Conservation (phyloP, 2,113 vertebrate species). For the Barnardius zonarius region DNA sequence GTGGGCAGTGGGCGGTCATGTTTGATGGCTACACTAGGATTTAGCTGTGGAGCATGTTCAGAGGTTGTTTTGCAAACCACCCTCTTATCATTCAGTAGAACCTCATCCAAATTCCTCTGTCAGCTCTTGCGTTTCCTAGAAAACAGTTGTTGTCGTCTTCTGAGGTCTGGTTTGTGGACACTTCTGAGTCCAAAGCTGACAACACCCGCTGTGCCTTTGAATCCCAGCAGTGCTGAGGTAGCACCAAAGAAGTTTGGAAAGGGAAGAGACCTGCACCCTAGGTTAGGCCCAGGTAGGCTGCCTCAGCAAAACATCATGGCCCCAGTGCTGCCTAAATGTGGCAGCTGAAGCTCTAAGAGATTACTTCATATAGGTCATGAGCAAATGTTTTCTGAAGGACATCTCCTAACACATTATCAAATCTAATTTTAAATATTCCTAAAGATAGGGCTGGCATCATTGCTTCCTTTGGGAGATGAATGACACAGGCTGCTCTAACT, state of each 20-base stretch:
- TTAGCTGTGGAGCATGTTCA: background rate
- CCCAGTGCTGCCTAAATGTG: background rate
- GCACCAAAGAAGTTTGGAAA: background rate
- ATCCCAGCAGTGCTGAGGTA: background rate
- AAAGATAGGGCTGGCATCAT: background rate
- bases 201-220: background rate
- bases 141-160: background rate
- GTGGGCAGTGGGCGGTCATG: background rate
- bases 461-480: conserved; percentile 1
- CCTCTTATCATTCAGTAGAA: background rate
- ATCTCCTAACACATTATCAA: background rate
- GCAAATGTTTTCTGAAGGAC: background rate
- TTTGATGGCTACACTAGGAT: background rate
- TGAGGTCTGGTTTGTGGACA: background rate
- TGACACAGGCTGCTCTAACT: background rate
- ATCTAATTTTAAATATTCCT: background rate
- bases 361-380: background rate
- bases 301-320: background rate
- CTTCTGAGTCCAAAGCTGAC: background rate
- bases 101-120: background rate
- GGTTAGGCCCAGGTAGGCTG: background rate
- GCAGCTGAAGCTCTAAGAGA: background rate
- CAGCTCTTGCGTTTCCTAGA: background rate
- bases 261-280: background rate
- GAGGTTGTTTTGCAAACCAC: background rate